Evolutionary conservation across 1,140 invertebrate genomes (phyloP), one percentile per base, ranked within the genome.

Genomic region (Penaeus indicus): DNA sequence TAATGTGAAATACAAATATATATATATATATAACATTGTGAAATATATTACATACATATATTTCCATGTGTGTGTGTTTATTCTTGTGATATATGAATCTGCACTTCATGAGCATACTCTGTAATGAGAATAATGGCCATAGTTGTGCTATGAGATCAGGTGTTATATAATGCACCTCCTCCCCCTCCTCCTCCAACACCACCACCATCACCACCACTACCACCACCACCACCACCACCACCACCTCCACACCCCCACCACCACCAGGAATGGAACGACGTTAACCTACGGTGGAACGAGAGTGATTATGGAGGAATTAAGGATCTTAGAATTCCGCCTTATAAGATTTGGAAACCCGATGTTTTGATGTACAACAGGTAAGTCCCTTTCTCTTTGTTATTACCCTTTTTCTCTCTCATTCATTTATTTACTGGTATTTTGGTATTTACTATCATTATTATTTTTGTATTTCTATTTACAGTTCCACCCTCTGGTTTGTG

Each of bases 331-430:
- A 98, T 99, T 93, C 97, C 98, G 90, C 97, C 98, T 86, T 96
- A 97, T 93, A 96, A 97, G 93, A 95, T 99, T 92, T 99, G 99
- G 99, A 99, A 98, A 94, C 99, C 99, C 91, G 98, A 99, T 94
- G 97, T 99, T 91, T 97, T 99, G 92, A 98, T 99, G 96, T 99
- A 99, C 94, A 99, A 99, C 95, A 98, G 97, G 97, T 98, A 95
- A 91, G 92, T 92, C 27, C n/a, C 1, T 72, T 47, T 25, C 21
- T 11, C 1, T 63, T 38, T 27, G 54, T 21, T 82, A 62, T 25
- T 61, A 61, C 80, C 22, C 54, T 54, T 1, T 61, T 19, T 32
- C 60, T 62, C 27, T 60, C 32, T 2, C 18, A 62, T 21, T 13
- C 61, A 21, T 64, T 18, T 64, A 27, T 67, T 64, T 64, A 61